Evolutionary conservation across 2,113 vertebrate genomes (phyloP), one percentile per base, ranked within the genome.

Genomic region (Steatornis caripensis): DNA sequence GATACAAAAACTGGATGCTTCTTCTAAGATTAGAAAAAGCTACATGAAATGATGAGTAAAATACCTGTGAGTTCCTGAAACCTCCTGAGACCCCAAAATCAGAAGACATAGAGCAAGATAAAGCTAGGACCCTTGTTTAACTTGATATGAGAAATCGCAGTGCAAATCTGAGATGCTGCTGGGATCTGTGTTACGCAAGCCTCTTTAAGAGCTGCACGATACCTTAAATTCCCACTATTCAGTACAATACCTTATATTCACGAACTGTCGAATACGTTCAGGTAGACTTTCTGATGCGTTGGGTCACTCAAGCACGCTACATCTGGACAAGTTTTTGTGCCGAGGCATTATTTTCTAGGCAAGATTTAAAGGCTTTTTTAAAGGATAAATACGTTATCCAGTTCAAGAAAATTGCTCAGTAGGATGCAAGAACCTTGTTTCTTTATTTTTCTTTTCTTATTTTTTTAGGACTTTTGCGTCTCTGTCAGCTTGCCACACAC

Each of bases 231-330:
- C 3, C 41, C 12, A 54, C 36, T 49, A 32, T 24, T 49, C 32
- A 34, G 22, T 29, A 65, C 19, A 34, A 66, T 55, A 74, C 53
- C 41, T 62, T 23, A 30, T 15, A 71, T 21, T 71, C 55, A 75
- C 1, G 57, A 92, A 79, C 16, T 57, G 29, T 15, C 90, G 43
- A 77, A 53, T 54, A 37, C 0, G 0, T 49, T 66, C 60, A 65
- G 1, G 5, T 6, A 70, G 54, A 51, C 58, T 49, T 80, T 34
- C 34, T 1, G 0, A 12, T 68, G 58, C 1, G 1, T 30, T 72
- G 36, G 24, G 29, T 62, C 22, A 51, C 55, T 77, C 21, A 65
- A 70, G 34, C 17, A 32, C n/a, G 37, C 6, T 69, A 76, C 16
- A 74, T 18, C 41, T 80, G 45, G 23, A 68, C 41, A 92, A 13